Evolutionary conservation across 2,113 vertebrate species (phyloP), one percentile per base, ranked within the genome.

Genomic region (Hyperoodon ampullatus): DNA sequence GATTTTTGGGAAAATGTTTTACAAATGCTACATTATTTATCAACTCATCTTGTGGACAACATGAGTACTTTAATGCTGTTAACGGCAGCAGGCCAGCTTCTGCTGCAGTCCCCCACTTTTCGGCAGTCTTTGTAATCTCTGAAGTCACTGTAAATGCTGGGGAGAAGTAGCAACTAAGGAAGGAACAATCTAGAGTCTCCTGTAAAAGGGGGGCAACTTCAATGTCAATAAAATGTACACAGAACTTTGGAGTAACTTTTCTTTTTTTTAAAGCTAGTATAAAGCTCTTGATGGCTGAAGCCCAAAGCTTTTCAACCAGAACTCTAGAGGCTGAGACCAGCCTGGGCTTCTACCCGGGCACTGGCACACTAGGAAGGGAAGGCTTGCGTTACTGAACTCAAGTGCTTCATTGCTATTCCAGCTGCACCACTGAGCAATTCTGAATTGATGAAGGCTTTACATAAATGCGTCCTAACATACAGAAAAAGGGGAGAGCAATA

Each of bases 11-110:
- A 84, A 85, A 94, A 82, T 39, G 66, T 86, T 97, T 97, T 83
- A 2, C 2, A 97, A 93, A 60, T 96, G 58, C 80, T 97, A 53
- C 94, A 95, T 90, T 86, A 96, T 96, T 97, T 96, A 98, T 77
- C 95, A 88, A 55, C 88, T 33, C 30, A 26, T 71, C 80, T 85
- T 30, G 0, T 30, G 15, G 28, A 74, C 60, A 78, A 63, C 28
- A 60, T 91, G 80, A 53, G 4, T 44, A 50, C 35, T 88, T 96
- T 88, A 91, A 88, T 63, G 44, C 55, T 90, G 88, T 15, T 87
- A 42, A 65, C 3, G 71, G 96, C 81, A 84, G n/a, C 5, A 8
- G 96, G 93, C 68, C 97, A 95, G 89, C 66, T 24, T 84, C 65
- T 74, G 85, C 86, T 83, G 33, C n/a, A 87, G 30, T 0, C 24